Evolutionary conservation across 2,888 invertebrate genomes (phyloP).

Genomic region (Iphiclides podalirius): DNA sequence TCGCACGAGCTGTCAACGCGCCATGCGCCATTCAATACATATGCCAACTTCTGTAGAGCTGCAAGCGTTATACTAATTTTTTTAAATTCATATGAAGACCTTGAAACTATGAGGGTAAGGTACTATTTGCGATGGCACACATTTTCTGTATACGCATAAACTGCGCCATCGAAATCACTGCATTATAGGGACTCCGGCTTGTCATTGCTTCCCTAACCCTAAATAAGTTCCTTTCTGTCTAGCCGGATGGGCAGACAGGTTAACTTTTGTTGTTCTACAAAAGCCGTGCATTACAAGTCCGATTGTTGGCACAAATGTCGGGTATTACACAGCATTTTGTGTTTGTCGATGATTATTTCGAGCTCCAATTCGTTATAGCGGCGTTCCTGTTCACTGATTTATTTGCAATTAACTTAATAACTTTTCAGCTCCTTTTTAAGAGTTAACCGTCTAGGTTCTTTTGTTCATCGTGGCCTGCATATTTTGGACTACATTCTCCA

Average conservation of each 20-base stretch:
- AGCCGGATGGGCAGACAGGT: slow-evolving; percentile 73
- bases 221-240: slow-evolving; percentile 71
- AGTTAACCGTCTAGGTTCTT: no score
- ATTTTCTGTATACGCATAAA: slow-evolving; percentile 20
- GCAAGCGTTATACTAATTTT: slow-evolving; percentile 26
- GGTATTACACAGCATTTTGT: slow-evolving; percentile 70
- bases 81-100: background rate
- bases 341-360: slow-evolving; percentile 56
- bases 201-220: slow-evolving; percentile 79
- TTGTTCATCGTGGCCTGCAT: no score
- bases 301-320: slow-evolving; percentile 78
- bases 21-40: slow-evolving; percentile 65
- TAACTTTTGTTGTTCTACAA: slow-evolving; percentile 76
- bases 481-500: no score
- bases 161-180: slow-evolving; percentile 35
- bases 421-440: no score
- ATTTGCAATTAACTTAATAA: slow-evolving; percentile 14
- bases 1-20: slow-evolving; percentile 66
- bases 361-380: slow-evolving; percentile 47
- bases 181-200: slow-evolving; percentile 67
- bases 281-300: slow-evolving; percentile 71
- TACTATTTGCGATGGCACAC: slow-evolving; percentile 4
- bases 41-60: slow-evolving; percentile 56
- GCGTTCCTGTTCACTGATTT: slow-evolving; percentile 19
- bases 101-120: background rate